Conservation (phyloP, 1,140 invertebrate species). For the Pogonomyrmex barbatus region DNA sequence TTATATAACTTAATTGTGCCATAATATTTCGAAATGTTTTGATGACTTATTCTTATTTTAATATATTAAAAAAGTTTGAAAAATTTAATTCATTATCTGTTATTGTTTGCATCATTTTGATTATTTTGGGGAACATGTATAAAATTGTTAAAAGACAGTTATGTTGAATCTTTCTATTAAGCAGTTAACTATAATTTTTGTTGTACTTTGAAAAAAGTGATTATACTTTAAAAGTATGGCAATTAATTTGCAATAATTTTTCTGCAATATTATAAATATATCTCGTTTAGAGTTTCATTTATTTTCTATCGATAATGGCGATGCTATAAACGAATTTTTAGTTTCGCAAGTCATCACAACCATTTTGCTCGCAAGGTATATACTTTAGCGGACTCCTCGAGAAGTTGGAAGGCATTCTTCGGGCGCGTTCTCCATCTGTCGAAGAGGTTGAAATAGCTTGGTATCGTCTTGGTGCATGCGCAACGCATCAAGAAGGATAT, state of each 20-base stretch:
- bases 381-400: conserved; percentile 10
- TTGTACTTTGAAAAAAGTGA: neutral
- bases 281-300: neutral
- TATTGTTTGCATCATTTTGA: neutral
- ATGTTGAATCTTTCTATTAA: neutral
- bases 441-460: conserved; percentile 36
- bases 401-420: neutral
- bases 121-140: neutral
- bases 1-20: too few species aligned
- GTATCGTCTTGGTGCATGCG: neutral
- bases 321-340: neutral
- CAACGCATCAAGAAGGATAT: conserved; percentile 20
- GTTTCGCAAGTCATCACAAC: neutral
- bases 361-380: neutral
- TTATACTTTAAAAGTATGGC: neutral
- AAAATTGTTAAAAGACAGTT: neutral
- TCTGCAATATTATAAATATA: neutral
- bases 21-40: too few species aligned
- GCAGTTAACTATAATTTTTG: neutral
- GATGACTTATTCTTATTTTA: too few species aligned
- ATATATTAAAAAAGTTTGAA: neutral
- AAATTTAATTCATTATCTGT: neutral
- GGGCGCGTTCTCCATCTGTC: conserved; percentile 12
- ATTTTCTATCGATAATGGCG: neutral
- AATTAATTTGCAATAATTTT: neutral